Percentiles rank a stretch among this genome's conserved stretches.
These are phyloP conservation scores for Oncorhynchus kisutch DNA, from an alignment of 2,113 vertebrate genomes.

Conservation along the genomic window DNA sequence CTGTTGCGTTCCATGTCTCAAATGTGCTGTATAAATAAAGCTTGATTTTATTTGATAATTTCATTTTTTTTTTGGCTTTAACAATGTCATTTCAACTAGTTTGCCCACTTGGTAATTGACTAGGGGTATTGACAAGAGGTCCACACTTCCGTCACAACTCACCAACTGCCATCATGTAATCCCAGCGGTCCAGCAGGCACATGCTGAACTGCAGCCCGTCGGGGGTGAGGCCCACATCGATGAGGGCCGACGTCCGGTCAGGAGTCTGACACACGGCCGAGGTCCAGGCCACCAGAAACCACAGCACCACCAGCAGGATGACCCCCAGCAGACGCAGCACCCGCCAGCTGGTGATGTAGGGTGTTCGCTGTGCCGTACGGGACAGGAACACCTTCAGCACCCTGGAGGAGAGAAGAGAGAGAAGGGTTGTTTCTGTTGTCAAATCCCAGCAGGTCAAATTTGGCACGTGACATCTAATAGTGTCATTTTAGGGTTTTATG, in stretches of 20 bases:
- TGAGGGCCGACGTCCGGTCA: constrained; percentile 80
- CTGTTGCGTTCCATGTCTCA: too few species aligned
- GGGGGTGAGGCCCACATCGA: constrained; percentile 84
- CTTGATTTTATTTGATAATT: too few species aligned
- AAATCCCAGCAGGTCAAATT: neutral
- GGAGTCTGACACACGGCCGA: constrained; percentile 88
- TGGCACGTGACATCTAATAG: too few species aligned
- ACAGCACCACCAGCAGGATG: constrained; percentile 89
- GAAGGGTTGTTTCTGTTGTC: neutral
- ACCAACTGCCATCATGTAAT: constrained; percentile 99
- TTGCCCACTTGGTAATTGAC: too few species aligned
- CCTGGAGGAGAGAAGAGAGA: constrained; percentile 61
- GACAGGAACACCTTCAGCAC: constrained; percentile 97
- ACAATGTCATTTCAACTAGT: too few species aligned
- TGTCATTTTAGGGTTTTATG: too few species aligned
- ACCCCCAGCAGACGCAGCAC: constrained; percentile 89
- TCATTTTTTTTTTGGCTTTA: too few species aligned
- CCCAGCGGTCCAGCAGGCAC: constrained; percentile 95
- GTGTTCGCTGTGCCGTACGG: constrained; percentile 91
- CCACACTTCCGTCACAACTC: constrained; percentile 45
- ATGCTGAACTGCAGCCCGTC: constrained; percentile 93
- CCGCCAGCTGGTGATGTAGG: constrained; percentile 95
- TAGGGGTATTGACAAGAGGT: too few species aligned
- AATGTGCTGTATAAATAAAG: too few species aligned
- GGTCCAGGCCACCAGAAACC: constrained; percentile 96